Percentiles rank a stretch among this genome's conserved stretches.
phyloP scores from a whole-genome alignment of 2,113 vertebrate species.

The Podarcis raffonei region DNA sequence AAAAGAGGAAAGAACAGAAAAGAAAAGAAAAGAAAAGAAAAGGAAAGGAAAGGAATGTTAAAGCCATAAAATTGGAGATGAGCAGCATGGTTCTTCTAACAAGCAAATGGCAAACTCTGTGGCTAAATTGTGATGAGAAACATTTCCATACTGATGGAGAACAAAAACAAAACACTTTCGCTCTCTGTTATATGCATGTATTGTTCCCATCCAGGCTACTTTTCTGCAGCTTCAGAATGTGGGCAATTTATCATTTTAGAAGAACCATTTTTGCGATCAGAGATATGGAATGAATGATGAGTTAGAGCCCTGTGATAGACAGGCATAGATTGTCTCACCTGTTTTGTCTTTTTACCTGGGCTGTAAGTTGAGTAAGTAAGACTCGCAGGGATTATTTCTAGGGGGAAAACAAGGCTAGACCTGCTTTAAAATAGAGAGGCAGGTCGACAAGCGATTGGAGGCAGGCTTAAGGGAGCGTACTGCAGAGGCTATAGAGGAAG shows the following conservation, averaged over 20 bases:
- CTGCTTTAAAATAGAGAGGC: neutral
- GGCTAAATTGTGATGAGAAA: neutral
- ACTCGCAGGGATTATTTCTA: neutral
- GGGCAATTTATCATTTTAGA: conserved; percentile 2
- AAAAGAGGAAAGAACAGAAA: no score
- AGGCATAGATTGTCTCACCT: neutral
- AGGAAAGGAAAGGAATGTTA: conserved; percentile 7
- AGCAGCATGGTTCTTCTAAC: fast-evolving
- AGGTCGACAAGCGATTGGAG: neutral
- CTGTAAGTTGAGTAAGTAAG: neutral
- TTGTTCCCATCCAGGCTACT: neutral
- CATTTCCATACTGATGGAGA: neutral
- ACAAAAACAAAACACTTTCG: neutral
- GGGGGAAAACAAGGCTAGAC: neutral
- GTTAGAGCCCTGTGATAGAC: neutral
- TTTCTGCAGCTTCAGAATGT: neutral
- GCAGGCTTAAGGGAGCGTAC: neutral
- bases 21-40: conserved; percentile 1
- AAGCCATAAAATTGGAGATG: neutral
- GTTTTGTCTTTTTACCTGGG: neutral
- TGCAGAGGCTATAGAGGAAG: neutral
- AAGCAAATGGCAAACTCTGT: neutral
- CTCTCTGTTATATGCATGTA: neutral
- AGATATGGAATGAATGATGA: neutral
- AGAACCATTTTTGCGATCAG: neutral